A percentile compares a stretch with the other conserved stretches of the same genome.
Evolutionary conservation across 1,140 invertebrate species (phyloP).

Genomic region (Oncopeltus fasciatus): DNA sequence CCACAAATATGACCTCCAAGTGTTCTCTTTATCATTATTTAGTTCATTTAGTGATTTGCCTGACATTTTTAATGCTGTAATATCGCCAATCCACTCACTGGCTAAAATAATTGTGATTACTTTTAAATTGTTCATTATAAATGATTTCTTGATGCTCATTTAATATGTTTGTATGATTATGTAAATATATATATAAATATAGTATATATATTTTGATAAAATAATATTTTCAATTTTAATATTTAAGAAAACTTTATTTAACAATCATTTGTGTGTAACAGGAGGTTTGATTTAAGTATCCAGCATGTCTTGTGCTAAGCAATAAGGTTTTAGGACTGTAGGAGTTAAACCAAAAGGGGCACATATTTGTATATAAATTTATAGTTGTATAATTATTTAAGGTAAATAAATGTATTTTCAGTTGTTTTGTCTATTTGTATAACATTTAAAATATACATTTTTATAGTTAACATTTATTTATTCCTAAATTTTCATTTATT

Average conservation of each 20-base stretch:
- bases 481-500: not conserved
- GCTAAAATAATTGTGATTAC: not conserved
- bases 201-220: conserved; percentile 10
- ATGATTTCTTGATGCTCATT: conserved; percentile 4
- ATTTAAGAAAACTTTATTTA: conserved; percentile 1
- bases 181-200: conserved; percentile 3
- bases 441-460: conserved; percentile 8
- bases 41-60: not conserved
- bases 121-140: conserved; percentile 2
- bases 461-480: conserved; percentile 1
- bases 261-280: conserved; percentile 7
- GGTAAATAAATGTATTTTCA: conserved; percentile 4
- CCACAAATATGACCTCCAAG: not conserved
- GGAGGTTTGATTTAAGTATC: not conserved
- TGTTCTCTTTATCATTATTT: not conserved
- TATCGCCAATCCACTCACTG: not conserved
- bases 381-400: conserved; percentile 8
- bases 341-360: not conserved
- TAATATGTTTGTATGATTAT: conserved; percentile 5
- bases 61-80: not conserved
- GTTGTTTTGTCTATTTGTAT: conserved; percentile 9
- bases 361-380: conserved; percentile 8
- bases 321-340: conserved; percentile 3
- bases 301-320: conserved; percentile 1
- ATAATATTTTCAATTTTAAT: conserved; percentile 7